Percentiles rank a stretch among this genome's conserved stretches.
Evolutionary conservation across 30 jellyfish, hydroid and myxozoan genomes (phyloP).

Genomic region (Sanderia malayensis): DNA sequence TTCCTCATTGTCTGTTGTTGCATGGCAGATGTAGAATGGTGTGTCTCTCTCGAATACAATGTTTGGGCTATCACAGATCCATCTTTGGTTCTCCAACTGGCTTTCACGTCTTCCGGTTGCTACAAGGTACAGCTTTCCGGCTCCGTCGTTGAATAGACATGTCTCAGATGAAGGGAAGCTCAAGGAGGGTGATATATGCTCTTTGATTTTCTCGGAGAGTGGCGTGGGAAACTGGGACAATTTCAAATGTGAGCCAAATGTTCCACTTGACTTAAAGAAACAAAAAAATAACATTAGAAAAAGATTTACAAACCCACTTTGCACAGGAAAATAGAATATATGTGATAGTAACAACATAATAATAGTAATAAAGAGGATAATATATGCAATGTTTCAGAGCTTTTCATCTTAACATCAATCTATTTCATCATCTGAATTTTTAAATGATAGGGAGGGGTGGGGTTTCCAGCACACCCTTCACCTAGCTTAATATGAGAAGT

Average conservation of each 20-base stretch:
- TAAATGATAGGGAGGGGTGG: too few species aligned
- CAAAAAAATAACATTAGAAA: too few species aligned
- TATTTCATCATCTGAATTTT: too few species aligned
- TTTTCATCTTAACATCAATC: too few species aligned
- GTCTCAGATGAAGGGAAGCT: constrained; percentile 63
- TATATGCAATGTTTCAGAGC: too few species aligned
- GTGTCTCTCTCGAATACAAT: constrained; percentile 35
- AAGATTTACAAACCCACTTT: too few species aligned
- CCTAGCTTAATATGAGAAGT: too few species aligned
- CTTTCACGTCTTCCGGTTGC: constrained; percentile 57
- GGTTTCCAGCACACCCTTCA: too few species aligned
- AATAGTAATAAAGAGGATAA: too few species aligned
- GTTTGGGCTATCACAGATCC: constrained; percentile 48
- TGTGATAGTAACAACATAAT: too few species aligned
- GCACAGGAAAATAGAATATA: too few species aligned
- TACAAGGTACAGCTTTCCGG: constrained; percentile 58
- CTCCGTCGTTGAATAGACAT: constrained; percentile 62
- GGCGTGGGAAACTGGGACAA: constrained; percentile 54
- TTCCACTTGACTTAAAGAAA: constrained; percentile 24
- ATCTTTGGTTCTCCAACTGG: constrained; percentile 31
- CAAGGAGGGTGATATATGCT: constrained; percentile 56
- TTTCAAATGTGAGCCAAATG: constrained; percentile 44
- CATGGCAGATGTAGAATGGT: constrained; percentile 37
- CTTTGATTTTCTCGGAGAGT: constrained; percentile 30
- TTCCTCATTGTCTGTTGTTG: constrained; percentile 22